Evolutionary conservation across 2,797 vertebrate species (phyloP).

Genomic region (Peromyscus aztecus): DNA sequence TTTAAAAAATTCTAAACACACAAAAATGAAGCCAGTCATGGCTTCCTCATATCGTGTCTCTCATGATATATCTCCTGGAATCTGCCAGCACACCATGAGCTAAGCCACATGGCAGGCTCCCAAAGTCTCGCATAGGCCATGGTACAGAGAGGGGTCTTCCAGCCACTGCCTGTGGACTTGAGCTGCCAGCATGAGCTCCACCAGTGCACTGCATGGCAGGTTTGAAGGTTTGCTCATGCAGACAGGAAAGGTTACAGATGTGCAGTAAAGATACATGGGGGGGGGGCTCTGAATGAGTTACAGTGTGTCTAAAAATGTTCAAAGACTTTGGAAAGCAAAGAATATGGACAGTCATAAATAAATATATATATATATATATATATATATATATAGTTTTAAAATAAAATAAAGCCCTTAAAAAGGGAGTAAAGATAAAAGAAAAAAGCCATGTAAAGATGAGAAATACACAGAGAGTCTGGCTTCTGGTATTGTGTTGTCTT

Average conservation of each 20-base stretch:
- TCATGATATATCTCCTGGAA: neutral
- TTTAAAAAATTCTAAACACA: neutral
- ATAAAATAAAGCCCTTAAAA: neutral
- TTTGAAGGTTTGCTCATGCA: neutral
- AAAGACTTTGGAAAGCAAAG: neutral
- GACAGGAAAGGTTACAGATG: neutral
- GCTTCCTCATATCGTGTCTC: no score
- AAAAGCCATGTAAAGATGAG: neutral
- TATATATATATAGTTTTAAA: neutral
- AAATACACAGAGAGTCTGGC: neutral
- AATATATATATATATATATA: no score
- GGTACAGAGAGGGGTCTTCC: neutral
- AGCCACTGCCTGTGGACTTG: neutral
- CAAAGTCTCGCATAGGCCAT: neutral
- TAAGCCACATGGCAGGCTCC: neutral
- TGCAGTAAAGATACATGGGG: neutral
- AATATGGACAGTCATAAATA: no score
- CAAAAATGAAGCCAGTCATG: neutral
- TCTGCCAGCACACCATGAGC: neutral
- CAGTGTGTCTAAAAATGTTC: neutral
- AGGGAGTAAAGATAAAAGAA: neutral
- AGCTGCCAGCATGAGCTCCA: neutral
- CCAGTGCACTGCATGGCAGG: neutral
- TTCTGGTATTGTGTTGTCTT: neutral
- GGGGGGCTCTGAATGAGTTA: neutral